Base-by-base conservation (phyloP, 2,113 vertebrate genomes). In the Aspiorhynchus laticeps region DNA sequence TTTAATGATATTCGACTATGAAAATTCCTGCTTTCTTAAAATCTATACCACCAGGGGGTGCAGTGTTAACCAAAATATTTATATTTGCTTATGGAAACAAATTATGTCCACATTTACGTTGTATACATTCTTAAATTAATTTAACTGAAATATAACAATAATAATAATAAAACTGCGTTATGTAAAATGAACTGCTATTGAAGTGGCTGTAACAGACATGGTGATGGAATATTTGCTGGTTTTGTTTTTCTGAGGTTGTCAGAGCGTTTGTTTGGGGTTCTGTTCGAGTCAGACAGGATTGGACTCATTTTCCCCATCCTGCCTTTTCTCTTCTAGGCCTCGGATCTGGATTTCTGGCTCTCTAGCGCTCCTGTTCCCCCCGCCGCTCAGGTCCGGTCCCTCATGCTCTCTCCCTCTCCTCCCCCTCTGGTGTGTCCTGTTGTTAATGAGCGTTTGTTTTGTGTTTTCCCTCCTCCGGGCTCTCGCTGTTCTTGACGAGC, bases 261-360 rank as follows among this genome's bases (percentile, higher is more conserved):
- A 15, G 41, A 14, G 17, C 12, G 5, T 73, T 69, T 36, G 21
- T 53, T 78, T 53, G n/a, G 43, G 80, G 14, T 46, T 53, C 38
- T 48, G 6, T 46, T 46, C 43, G n/a, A 91, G 91, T 75, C 89
- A 89, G 74, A 91, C 88, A 84, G 90, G 77, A 85, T 84, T 91
- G 87, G 87, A 81, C 88, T 93, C 91, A 91, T 90, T 91, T 88
- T 90, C 89, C 90, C 88, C 90, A 85, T 31, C 83, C 36, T 87
- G 77, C 89, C 91, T 90, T 93, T 90, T 91, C 86, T 88, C 92
- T 91, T 95, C 83, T 92, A 99, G 98, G 96, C 93, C 14, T 96
- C 96, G 76, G 98, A 99, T 91, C 92, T 99, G 92, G 97, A 99
- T 95, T 98, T 99, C 94, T 99, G 98, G 98, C 96, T 99, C 80